Conservation (phyloP, 2,888 invertebrate genomes). For the Psylliodes chrysocephalus region DNA sequence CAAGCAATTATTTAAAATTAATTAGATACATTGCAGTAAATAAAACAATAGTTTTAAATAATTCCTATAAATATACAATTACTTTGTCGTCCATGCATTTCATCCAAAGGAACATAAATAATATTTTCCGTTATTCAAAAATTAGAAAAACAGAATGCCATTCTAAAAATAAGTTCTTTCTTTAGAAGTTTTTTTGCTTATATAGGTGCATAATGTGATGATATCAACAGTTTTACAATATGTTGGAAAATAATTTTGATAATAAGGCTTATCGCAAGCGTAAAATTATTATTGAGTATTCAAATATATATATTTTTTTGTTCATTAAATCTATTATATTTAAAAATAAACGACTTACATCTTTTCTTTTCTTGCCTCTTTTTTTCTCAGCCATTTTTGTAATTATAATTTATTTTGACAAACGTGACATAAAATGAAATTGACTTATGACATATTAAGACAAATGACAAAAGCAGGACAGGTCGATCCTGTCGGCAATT, state of each 20-base stretch:
- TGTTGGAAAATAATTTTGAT: constrained; percentile 3
- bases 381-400: constrained; percentile 70
- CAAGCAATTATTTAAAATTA: neutral
- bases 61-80: neutral
- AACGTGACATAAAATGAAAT: constrained; percentile 16
- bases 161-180: constrained; percentile 19
- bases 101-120: neutral
- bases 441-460: too few species aligned
- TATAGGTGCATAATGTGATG: neutral
- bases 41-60: neutral
- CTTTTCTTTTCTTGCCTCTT: constrained; percentile 73
- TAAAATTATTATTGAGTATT: too few species aligned
- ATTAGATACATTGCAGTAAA: neutral
- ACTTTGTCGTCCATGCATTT: too few species aligned
- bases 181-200: constrained; percentile 1
- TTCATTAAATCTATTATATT: too few species aligned
- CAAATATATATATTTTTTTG: too few species aligned
- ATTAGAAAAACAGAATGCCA: neutral
- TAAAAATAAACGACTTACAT: constrained; percentile 64
- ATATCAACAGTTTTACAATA: constrained; percentile 19
- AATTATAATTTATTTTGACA: constrained; percentile 26
- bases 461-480: neutral
- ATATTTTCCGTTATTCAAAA: neutral
- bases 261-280: too few species aligned
- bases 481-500: neutral